Conservation (phyloP, 2,888 invertebrate genomes). For the Rutpela maculata region DNA sequence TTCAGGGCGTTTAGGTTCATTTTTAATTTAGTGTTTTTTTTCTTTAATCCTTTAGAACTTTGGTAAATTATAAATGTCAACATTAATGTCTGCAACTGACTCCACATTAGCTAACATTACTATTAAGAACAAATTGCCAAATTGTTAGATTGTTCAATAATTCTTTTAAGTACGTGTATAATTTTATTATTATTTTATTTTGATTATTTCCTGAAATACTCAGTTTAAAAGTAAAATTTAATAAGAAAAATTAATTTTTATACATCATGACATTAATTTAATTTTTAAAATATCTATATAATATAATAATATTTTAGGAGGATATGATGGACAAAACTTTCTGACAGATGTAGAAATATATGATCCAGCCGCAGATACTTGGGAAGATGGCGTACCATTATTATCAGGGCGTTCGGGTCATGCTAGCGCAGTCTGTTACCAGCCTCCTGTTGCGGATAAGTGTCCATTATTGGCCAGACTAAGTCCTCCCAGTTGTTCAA, state of each 20-base stretch:
- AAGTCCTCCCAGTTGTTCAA: slow-evolving; percentile 33
- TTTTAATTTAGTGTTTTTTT: no score
- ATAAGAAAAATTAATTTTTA: no score
- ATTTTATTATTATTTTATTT: not conserved
- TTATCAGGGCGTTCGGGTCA: slow-evolving; percentile 93
- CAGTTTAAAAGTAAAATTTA: no score
- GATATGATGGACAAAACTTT: slow-evolving; percentile 92
- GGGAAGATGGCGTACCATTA: slow-evolving; percentile 86
- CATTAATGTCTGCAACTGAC: no score
- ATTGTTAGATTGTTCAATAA: no score
- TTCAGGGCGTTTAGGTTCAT: no score
- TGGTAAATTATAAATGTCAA: no score
- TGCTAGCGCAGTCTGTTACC: slow-evolving; percentile 92
- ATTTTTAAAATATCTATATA: not conserved
- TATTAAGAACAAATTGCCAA: no score
- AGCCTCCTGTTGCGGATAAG: slow-evolving; percentile 78
- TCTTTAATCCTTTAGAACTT: no score
- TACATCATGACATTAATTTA: no score
- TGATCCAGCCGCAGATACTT: slow-evolving; percentile 84
- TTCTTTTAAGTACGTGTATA: no score
- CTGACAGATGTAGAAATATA: slow-evolving; percentile 92
- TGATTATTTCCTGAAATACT: not conserved
- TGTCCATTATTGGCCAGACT: slow-evolving; percentile 55
- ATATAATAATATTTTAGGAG: slow-evolving; percentile 78
- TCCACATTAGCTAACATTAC: no score